phyloP scores from a whole-genome alignment of 2,797 vertebrate genomes.

The Aythya fuligula region DNA sequence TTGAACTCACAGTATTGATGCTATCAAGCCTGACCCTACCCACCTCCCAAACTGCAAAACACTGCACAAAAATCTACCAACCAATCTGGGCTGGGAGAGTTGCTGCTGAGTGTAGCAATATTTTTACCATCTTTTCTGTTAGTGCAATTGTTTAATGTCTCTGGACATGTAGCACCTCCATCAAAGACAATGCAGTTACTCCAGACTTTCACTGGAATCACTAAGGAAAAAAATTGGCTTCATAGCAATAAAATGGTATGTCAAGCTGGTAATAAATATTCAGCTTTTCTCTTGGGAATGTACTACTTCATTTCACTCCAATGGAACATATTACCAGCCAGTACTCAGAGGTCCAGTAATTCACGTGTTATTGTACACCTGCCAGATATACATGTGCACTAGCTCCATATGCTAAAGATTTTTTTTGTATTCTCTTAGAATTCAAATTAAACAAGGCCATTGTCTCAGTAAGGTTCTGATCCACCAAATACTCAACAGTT shows the following conservation, averaged over 20 bases:
- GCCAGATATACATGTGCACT: neutral
- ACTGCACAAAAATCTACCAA: neutral
- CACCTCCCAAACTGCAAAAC: neutral
- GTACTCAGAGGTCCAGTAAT: neutral
- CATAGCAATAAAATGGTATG: neutral
- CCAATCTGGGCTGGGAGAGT: neutral
- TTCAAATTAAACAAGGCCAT: conserved; percentile 3
- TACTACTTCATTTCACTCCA: neutral
- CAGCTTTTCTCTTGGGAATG: neutral
- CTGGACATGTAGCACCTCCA: neutral
- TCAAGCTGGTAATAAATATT: neutral
- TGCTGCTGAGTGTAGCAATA: neutral
- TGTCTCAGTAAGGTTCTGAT: neutral
- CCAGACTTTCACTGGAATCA: neutral
- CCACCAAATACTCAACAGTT: neutral
- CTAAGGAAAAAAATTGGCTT: neutral
- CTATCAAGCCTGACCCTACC: neutral
- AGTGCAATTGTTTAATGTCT: neutral
- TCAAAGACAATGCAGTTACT: neutral
- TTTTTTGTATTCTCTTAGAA: neutral
- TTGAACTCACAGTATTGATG: neutral
- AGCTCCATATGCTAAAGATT: neutral
- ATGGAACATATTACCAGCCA: neutral
- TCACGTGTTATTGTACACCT: neutral
- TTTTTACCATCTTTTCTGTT: neutral